A percentile compares a stretch with the other conserved stretches of the same genome.
Evolutionary conservation across 2,888 invertebrate genomes (phyloP).

Genomic region (Cyaniris semiargus): DNA sequence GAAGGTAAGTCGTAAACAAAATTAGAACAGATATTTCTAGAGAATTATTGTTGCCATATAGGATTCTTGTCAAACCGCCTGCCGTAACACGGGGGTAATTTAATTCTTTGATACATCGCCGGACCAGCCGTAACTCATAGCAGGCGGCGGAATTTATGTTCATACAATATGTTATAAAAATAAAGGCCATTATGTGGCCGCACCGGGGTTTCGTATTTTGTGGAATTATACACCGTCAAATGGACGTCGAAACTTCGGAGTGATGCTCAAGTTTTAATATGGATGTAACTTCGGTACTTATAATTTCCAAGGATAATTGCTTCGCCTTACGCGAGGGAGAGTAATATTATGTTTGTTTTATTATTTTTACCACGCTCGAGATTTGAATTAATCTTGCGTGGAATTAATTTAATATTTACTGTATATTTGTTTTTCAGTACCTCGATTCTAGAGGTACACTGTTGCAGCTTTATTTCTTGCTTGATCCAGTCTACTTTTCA

Average conservation of each 20-base stretch:
- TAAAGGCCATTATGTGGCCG: conserved; percentile 53
- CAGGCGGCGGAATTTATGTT: conserved; percentile 62
- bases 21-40: conserved; percentile 4
- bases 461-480: too few species aligned
- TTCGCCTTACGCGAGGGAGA: conserved; percentile 1
- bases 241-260: conserved; percentile 15
- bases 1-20: conserved; percentile 7
- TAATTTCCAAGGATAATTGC: conserved; percentile 19
- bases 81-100: conserved; percentile 46
- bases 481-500: too few species aligned
- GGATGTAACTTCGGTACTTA: conserved; percentile 19
- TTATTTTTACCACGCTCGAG: not conserved
- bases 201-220: conserved; percentile 19
- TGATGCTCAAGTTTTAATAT: conserved; percentile 11
- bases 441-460: too few species aligned
- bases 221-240: conserved; percentile 31
- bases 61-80: conserved; percentile 21
- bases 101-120: conserved; percentile 55
- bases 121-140: conserved; percentile 57
- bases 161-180: conserved; percentile 66
- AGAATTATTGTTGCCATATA: conserved; percentile 17
- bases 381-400: conserved; percentile 4
- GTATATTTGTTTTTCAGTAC: not conserved
- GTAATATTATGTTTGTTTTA: conserved; percentile 22
- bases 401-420: not conserved